Conservation (phyloP, 2,113 vertebrate species). For the Nerophis ophidion region DNA sequence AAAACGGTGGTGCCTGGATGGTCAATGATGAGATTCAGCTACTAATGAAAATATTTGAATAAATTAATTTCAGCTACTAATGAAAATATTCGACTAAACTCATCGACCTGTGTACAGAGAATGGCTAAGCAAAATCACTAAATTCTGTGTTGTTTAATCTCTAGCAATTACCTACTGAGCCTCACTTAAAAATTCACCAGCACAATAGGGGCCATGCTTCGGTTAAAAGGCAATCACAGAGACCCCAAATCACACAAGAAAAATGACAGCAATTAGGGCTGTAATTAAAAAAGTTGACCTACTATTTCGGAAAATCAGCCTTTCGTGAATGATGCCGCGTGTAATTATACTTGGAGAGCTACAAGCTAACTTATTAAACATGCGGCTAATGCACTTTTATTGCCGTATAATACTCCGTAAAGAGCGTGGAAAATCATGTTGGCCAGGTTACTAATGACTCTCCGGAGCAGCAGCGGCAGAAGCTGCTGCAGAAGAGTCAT, state of each 20-base stretch:
- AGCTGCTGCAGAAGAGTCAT: slow-evolving; percentile 63
- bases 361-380: slow-evolving; percentile 39
- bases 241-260: slow-evolving; percentile 8
- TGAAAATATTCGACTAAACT: too few relatives aligned
- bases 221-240: slow-evolving; percentile 18
- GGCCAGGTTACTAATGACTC: slow-evolving; percentile 56
- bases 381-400: slow-evolving; percentile 38
- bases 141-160: background rate
- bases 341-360: slow-evolving; percentile 30
- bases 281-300: slow-evolving; percentile 49
- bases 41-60: too few relatives aligned
- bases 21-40: too few relatives aligned
- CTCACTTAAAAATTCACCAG: slow-evolving; percentile 11
- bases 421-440: slow-evolving; percentile 51
- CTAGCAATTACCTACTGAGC: slow-evolving; percentile 12
- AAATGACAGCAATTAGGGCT: slow-evolving; percentile 4
- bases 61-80: too few relatives aligned
- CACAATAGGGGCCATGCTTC: slow-evolving; percentile 11
- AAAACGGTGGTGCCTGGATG: too few relatives aligned
- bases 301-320: slow-evolving; percentile 15
- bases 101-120: too few relatives aligned
- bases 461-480: slow-evolving; percentile 23
- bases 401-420: slow-evolving; percentile 39
- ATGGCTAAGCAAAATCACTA: slow-evolving; percentile 5
- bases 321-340: slow-evolving; percentile 18